Conservation (phyloP, 2,797 vertebrate species). For the Enteromius treurensis region DNA sequence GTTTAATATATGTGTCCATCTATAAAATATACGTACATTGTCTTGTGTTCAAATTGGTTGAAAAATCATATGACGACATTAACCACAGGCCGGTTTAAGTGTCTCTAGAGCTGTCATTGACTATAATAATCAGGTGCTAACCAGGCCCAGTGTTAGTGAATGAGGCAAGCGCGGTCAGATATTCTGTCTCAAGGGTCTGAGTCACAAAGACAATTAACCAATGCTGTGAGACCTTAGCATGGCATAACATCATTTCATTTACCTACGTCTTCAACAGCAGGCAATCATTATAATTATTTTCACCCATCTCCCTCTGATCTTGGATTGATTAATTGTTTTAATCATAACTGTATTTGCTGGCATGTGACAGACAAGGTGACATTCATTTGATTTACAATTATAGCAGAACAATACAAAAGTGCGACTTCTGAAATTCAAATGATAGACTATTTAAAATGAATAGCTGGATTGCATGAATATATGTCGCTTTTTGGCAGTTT, state of each 20-base stretch:
- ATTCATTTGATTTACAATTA: background rate
- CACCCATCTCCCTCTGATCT: background rate
- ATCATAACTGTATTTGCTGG: background rate
- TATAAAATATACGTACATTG: background rate
- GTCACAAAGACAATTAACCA: conserved; percentile 33
- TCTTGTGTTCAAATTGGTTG: background rate
- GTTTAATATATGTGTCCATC: background rate
- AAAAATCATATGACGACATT: background rate
- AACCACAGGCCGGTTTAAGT: background rate
- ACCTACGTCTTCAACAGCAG: background rate
- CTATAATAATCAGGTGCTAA: conserved; percentile 39
- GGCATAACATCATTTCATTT: conserved; percentile 17
- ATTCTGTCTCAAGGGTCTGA: conserved; percentile 35
- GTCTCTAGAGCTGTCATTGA: conserved; percentile 26
- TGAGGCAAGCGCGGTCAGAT: conserved; percentile 26
- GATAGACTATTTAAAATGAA: background rate
- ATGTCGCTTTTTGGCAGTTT: background rate
- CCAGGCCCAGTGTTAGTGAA: conserved; percentile 38
- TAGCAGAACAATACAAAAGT: background rate
- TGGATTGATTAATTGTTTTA: background rate
- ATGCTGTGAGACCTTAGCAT: conserved; percentile 26
- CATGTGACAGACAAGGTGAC: background rate
- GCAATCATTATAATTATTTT: conserved; percentile 9
- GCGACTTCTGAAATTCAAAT: background rate
- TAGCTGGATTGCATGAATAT: background rate